Conservation (phyloP, 2,888 invertebrate species). For the Rhamnusium bicolor region DNA sequence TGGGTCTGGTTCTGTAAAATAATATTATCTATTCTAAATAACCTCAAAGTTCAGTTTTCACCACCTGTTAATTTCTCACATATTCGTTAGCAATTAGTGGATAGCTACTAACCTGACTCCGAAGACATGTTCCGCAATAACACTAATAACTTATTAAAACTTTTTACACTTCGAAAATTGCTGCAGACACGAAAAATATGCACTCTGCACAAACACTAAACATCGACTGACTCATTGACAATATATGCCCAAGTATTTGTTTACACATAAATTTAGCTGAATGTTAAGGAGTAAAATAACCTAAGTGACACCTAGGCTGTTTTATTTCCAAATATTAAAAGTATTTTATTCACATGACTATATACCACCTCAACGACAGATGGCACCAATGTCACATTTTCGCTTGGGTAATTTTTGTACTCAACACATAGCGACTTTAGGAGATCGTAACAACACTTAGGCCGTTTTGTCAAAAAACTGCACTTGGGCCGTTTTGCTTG, state of each 20-base stretch:
- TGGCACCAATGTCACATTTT: slow-evolving; percentile 10
- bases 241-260: neutral
- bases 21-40: too few relatives aligned
- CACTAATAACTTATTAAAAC: neutral
- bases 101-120: neutral
- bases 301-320: slow-evolving; percentile 1
- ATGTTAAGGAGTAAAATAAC: neutral
- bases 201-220: neutral
- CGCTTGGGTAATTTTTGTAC: slow-evolving; percentile 3
- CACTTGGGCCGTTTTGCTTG: slow-evolving; percentile 13
- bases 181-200: neutral
- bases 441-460: slow-evolving; percentile 15
- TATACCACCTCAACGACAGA: neutral
- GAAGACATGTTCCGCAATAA: neutral
- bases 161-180: neutral
- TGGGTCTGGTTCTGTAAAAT: neutral
- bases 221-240: neutral
- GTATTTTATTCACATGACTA: neutral
- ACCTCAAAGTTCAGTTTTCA: neutral
- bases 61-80: neutral
- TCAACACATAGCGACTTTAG: neutral
- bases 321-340: neutral
- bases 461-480: neutral
- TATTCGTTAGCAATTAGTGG: slow-evolving; percentile 1
- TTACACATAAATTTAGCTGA: neutral